Conservation (phyloP, 2,113 vertebrate genomes). For the Tiliqua scincoides region DNA sequence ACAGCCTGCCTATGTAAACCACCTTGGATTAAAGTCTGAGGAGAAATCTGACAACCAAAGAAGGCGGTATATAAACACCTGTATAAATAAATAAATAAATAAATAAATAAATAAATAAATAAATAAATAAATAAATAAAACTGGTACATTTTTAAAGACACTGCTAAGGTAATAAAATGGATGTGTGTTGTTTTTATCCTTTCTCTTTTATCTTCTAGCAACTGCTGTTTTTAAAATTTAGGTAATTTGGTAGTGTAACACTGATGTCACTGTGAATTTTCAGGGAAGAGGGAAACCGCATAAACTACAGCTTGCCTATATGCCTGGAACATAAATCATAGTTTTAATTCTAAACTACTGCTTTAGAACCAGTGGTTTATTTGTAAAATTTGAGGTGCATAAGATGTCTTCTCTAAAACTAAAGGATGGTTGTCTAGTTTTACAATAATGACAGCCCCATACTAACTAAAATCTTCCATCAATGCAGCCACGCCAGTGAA, state of each 20-base stretch:
- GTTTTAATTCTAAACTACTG: background rate
- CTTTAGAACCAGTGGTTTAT: too few relatives aligned
- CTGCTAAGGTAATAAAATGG: background rate
- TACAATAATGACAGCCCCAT: too few relatives aligned
- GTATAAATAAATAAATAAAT: too few relatives aligned
- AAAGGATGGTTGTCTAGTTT: background rate
- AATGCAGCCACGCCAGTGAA: too few relatives aligned
- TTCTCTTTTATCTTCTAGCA: conserved; percentile 8
- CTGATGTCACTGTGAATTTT: background rate
- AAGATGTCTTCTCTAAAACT: background rate
- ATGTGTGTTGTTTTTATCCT: background rate
- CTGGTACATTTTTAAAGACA: background rate
- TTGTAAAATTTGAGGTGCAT: too few relatives aligned
- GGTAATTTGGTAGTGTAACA: background rate
- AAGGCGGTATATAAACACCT: too few relatives aligned
- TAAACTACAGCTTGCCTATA: background rate
- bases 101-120: too few relatives aligned
- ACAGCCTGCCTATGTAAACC: too few relatives aligned
- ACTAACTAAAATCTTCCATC: too few relatives aligned
- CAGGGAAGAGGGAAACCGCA: background rate
- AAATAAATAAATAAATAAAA: too few relatives aligned
- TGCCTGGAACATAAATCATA: background rate
- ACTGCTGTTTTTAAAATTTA: background rate
- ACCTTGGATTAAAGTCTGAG: too few relatives aligned
- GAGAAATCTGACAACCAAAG: too few relatives aligned